Percentiles rank a stretch among this genome's conserved stretches.
Evolutionary conservation across 2,888 invertebrate genomes (phyloP).

Genomic region (Drosophila suboccidentalis): DNA sequence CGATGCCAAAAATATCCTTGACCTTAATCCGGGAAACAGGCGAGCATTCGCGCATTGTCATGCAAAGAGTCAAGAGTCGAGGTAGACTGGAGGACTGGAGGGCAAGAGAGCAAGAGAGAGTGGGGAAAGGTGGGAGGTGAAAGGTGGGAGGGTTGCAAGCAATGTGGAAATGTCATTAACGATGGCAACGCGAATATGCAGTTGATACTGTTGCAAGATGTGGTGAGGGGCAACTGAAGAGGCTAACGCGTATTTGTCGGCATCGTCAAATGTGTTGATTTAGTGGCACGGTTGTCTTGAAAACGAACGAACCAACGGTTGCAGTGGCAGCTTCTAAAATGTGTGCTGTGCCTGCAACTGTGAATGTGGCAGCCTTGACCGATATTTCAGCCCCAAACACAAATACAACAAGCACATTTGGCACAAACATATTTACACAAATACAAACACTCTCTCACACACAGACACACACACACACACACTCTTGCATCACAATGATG

Average conservation of each 20-base stretch:
- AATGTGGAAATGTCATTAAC: slow-evolving; percentile 64
- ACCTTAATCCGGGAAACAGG: slow-evolving; percentile 57
- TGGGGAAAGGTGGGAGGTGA: not conserved
- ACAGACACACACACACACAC: slow-evolving; percentile 5
- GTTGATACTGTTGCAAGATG: slow-evolving; percentile 17
- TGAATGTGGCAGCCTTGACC: slow-evolving; percentile 67
- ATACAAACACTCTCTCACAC: slow-evolving; percentile 4
- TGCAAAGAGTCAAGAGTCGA: slow-evolving; percentile 18
- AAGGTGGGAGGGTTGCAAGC: not conserved
- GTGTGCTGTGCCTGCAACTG: slow-evolving; percentile 27
- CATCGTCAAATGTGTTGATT: slow-evolving; percentile 57
- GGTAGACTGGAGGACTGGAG: not conserved
- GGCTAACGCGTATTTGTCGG: slow-evolving; percentile 1
- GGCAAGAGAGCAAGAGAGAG: too few species aligned
- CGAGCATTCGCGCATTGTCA: slow-evolving; percentile 49
- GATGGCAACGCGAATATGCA: slow-evolving; percentile 32
- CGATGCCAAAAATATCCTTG: slow-evolving; percentile 62
- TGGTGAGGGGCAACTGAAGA: not conserved
- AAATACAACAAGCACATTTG: slow-evolving; percentile 32
- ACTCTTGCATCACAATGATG: slow-evolving; percentile 19
- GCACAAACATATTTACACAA: slow-evolving; percentile 5
- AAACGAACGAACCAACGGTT: slow-evolving; percentile 10
- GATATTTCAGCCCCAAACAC: slow-evolving; percentile 64
- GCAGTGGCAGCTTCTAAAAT: slow-evolving; percentile 44
- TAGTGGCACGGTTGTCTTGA: slow-evolving; percentile 56